Base-by-base conservation (phyloP, 2,797 vertebrate species). In the Falco biarmicus region DNA sequence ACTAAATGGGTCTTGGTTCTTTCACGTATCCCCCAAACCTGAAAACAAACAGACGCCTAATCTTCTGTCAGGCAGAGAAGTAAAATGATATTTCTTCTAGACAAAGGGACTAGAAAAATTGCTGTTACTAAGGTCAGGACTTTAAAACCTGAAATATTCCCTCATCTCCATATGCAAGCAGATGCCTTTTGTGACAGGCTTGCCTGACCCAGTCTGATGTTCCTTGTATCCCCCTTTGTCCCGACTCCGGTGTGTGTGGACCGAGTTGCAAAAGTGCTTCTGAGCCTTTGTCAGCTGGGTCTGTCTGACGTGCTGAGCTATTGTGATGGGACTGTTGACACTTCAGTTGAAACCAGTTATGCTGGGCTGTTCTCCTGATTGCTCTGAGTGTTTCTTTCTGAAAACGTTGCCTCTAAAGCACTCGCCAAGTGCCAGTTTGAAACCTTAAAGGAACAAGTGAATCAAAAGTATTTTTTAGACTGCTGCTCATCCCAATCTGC, bases 101-200 rank as follows among this genome's bases (percentile, higher is more conserved):
- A 25, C 39, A 50, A 71, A 54, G 31, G 10, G 15, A 9, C 13
- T 29, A 25, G 28, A 41, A 65, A 78, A 83, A 37, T 5, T 22
- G 41, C 11, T 45, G 39, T 41, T 68, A 15, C 53, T 39, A n/a
- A 54, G 39, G 51, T 45, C 39, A 21, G 31, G 39, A 10, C 45
- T 37, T n/a, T 15, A 24, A 76, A 47, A 56, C 37, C 21, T 11
- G 15, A 43, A 48, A 48, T 71, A 37, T 8, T 65, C 60, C 26
- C 25, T 53, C 3, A 2, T 32, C 32, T 51, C 34, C 34, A 4
- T 9, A 16, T 11, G 31, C 20, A 54, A 6, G 9, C 45, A 53
- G 37, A 7, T 12, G 3, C 2, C 0, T 5, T 18, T n/a, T 15
- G 48, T 10, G 43, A 50, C 4, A 4, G 75, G 39, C 9, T 59